Conservation (phyloP, 2,113 vertebrate genomes). For the Sakesphorus luctuosus region DNA sequence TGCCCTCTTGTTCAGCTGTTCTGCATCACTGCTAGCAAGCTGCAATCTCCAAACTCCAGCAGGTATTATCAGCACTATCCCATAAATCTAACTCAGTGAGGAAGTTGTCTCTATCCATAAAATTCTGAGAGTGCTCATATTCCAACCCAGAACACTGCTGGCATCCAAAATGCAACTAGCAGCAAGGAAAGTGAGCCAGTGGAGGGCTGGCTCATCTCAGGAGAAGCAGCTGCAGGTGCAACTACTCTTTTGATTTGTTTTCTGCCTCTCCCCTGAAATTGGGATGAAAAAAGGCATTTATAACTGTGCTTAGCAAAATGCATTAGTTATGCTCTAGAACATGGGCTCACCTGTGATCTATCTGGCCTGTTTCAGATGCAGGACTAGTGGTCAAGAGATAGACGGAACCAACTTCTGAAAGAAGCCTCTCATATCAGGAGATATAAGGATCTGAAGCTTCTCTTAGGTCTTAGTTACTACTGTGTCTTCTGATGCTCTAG, state of each 20-base stretch:
- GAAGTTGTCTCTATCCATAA: background rate
- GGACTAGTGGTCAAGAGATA: background rate
- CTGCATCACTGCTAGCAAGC: background rate
- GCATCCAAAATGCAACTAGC: background rate
- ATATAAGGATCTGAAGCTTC: background rate
- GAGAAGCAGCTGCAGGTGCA: slow-evolving; percentile 3
- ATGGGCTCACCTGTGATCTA: background rate
- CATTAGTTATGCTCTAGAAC: background rate
- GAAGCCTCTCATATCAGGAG: background rate
- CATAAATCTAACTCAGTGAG: slow-evolving; percentile 16
- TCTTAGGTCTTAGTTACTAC: background rate
- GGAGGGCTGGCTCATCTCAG: background rate
- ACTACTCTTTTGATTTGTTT: background rate
- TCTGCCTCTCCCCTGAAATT: background rate
- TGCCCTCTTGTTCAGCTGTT: background rate
- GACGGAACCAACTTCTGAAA: background rate
- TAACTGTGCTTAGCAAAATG: background rate
- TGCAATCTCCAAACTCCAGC: background rate
- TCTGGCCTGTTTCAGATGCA: background rate
- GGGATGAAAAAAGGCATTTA: background rate
- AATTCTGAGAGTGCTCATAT: background rate
- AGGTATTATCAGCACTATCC: background rate
- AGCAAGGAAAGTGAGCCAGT: background rate
- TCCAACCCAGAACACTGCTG: background rate
- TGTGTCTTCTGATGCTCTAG: background rate